These are phyloP conservation scores for Tiphia femorata DNA, from an alignment of 2,888 invertebrate species.

Conservation along the genomic window DNA sequence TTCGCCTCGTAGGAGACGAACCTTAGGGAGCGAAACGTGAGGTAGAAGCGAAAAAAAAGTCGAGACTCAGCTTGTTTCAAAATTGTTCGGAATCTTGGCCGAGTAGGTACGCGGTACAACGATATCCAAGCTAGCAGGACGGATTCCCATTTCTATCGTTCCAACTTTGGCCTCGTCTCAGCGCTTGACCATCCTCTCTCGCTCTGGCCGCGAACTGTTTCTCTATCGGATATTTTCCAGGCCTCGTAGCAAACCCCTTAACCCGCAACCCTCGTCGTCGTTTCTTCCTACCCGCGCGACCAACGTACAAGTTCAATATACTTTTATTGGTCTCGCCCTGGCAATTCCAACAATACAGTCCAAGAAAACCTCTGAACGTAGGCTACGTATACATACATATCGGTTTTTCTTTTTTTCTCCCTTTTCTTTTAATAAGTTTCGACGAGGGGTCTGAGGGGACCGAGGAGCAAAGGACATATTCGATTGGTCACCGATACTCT, in stretches of 20 bases:
- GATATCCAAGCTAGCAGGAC: neutral
- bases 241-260: neutral
- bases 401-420: no score
- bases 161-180: constrained; percentile 17
- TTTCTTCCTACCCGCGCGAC: constrained; percentile 8
- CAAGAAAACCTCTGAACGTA: no score
- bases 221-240: constrained; percentile 18
- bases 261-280: constrained; percentile 10
- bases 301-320: constrained; percentile 43
- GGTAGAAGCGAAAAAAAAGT: no score
- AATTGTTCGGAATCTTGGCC: no score
- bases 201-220: constrained; percentile 17
- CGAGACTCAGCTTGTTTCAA: no score
- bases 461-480: no score
- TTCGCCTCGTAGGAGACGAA: no score
- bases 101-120: neutral
- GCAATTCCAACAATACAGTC: constrained; percentile 24
- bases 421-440: no score
- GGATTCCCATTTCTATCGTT: constrained; percentile 13
- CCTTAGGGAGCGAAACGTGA: no score
- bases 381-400: no score
- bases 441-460: no score
- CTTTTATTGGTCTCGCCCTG: constrained; percentile 42
- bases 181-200: constrained; percentile 4
- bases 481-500: no score